phyloP scores from a whole-genome alignment of 2,113 vertebrate species.

The Zosterops japonicus region DNA sequence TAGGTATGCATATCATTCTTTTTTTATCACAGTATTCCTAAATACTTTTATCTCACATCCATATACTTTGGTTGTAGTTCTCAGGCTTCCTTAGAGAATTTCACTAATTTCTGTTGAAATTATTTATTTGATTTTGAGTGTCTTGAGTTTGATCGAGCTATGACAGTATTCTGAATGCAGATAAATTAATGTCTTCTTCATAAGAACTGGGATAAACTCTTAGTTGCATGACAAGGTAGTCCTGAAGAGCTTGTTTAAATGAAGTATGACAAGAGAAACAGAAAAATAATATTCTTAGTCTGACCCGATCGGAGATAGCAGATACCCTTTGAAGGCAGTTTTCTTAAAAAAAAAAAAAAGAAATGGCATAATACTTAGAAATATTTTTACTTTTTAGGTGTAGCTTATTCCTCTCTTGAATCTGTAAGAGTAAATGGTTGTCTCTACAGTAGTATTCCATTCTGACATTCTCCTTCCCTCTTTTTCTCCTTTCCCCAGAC shows the following conservation, averaged over 20 bases:
- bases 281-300: neutral
- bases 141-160: neutral
- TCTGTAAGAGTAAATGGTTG: neutral
- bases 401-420: neutral
- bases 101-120: neutral
- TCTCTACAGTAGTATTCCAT: neutral
- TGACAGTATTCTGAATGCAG: neutral
- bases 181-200: neutral
- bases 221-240: neutral
- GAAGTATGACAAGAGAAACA: neutral
- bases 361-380: neutral
- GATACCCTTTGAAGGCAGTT: neutral
- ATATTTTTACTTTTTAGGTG: neutral
- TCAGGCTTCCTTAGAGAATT: neutral
- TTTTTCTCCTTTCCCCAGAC: neutral
- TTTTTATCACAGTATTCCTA: neutral
- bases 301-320: neutral
- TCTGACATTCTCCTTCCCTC: neutral
- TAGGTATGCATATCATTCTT: conserved; percentile 67
- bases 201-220: neutral
- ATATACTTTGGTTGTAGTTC: neutral
- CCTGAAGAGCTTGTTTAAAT: neutral
- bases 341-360: neutral
- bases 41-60: neutral
- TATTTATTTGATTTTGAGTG: neutral